These are phyloP conservation scores for Onychorhynchus coronatus DNA, from an alignment of 2,113 vertebrate species.

Conservation along the genomic window DNA sequence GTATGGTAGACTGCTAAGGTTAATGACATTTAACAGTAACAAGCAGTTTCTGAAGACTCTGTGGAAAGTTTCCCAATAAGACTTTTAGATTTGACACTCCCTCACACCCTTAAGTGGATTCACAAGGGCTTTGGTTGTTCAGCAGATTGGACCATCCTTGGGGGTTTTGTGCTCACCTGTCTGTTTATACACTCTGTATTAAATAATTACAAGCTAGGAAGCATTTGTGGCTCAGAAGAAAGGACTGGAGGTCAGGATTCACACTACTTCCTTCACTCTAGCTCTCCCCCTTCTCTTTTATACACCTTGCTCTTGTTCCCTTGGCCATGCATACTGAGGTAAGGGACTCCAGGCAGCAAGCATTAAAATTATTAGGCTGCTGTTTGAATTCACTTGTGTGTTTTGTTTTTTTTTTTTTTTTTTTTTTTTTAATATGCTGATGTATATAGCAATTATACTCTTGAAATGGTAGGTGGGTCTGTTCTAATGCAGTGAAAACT, in stretches of 20 bases:
- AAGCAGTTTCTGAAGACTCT: neutral
- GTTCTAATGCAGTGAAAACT: neutral
- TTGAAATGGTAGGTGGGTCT: neutral
- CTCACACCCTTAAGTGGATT: neutral
- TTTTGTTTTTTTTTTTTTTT: neutral
- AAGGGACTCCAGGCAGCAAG: neutral
- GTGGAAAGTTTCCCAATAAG: neutral
- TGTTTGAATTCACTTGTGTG: neutral
- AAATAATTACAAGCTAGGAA: neutral
- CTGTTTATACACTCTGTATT: neutral
- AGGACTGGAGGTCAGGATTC: neutral
- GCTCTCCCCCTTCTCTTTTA: neutral
- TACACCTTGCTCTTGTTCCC: neutral
- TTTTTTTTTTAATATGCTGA: neutral
- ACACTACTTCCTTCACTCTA: neutral
- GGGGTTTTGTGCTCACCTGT: neutral
- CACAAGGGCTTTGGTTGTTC: neutral
- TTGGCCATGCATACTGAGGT: neutral
- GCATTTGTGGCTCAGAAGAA: neutral
- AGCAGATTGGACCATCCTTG: neutral
- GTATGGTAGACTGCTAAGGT: neutral
- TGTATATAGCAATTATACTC: neutral
- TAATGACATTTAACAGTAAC: neutral
- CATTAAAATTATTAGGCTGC: neutral
- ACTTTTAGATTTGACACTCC: neutral